Conservation (phyloP, 2,888 invertebrate genomes). For the Phymatocera aterrima region DNA sequence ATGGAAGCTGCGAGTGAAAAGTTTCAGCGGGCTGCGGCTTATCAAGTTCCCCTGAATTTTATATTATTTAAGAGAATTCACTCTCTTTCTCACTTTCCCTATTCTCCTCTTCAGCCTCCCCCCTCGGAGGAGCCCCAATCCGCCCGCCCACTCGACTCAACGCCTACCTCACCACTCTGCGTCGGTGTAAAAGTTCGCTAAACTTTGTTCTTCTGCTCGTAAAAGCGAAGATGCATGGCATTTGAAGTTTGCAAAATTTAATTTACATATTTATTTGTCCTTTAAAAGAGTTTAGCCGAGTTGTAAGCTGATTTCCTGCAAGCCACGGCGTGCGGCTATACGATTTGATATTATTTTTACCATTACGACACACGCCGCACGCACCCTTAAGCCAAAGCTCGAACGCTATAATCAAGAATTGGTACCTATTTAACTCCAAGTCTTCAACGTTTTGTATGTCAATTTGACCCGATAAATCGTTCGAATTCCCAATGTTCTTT, state of each 20-base stretch:
- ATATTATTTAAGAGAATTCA: conserved; percentile 72
- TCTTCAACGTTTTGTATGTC: neutral
- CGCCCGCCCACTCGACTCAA: conserved; percentile 18
- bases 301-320: conserved; percentile 45
- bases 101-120: conserved; percentile 46
- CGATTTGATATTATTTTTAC: conserved; percentile 39
- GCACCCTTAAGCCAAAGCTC: neutral
- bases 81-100: no score
- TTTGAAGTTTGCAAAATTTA: conserved; percentile 68
- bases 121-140: conserved; percentile 38
- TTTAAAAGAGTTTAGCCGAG: conserved; percentile 60
- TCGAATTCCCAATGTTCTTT: neutral
- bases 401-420: neutral
- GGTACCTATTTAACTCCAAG: neutral
- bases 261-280: conserved; percentile 72
- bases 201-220: conserved; percentile 66
- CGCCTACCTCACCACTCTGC: conserved; percentile 50
- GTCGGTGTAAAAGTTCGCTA: conserved; percentile 62
- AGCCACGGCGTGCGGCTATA: conserved; percentile 21
- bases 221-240: conserved; percentile 68
- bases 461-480: conserved; percentile 46
- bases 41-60: conserved; percentile 73
- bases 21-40: conserved; percentile 68
- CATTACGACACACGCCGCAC: neutral
- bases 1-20: conserved; percentile 68